Conservation (phyloP, 2,888 invertebrate species). For the Megalurothrips usitatus region DNA sequence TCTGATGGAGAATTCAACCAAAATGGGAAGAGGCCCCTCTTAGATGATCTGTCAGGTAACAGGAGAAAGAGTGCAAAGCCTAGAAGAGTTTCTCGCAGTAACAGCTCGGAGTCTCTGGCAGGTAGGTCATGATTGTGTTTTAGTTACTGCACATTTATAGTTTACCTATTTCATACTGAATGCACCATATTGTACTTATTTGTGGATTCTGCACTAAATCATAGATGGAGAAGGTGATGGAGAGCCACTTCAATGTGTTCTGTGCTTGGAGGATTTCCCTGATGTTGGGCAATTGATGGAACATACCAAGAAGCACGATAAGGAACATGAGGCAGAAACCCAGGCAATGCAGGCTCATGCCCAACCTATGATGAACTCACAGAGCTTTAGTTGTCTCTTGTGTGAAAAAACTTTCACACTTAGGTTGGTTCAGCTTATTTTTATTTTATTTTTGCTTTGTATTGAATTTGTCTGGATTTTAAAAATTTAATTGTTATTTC, state of each 20-base stretch:
- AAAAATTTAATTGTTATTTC: neutral
- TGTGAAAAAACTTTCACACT: slow-evolving; percentile 38
- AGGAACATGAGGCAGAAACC: slow-evolving; percentile 35
- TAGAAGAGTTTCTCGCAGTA: slow-evolving; percentile 42
- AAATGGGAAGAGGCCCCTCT: slow-evolving; percentile 29
- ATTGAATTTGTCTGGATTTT: neutral
- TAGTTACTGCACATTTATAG: neutral
- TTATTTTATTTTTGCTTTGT: neutral
- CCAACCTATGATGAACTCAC: neutral
- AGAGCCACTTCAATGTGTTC: slow-evolving; percentile 4
- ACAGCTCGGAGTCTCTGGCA: slow-evolving; percentile 29
- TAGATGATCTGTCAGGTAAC: slow-evolving; percentile 41
- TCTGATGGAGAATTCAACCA: slow-evolving; percentile 28
- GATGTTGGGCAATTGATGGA: slow-evolving; percentile 43
- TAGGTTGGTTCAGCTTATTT: slow-evolving; percentile 9
- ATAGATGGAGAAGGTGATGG: slow-evolving; percentile 28
- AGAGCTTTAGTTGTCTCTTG: slow-evolving; percentile 35
- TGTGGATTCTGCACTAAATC: neutral
- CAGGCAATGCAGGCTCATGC: neutral
- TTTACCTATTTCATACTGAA: neutral
- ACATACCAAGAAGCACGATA: slow-evolving; percentile 44
- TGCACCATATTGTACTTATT: neutral
- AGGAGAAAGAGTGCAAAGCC: slow-evolving; percentile 47
- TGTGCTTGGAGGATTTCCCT: slow-evolving; percentile 43
- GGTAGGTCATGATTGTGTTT: neutral